Conservation (phyloP, 2,113 vertebrate species). For the Diphyllodes magnificus region DNA sequence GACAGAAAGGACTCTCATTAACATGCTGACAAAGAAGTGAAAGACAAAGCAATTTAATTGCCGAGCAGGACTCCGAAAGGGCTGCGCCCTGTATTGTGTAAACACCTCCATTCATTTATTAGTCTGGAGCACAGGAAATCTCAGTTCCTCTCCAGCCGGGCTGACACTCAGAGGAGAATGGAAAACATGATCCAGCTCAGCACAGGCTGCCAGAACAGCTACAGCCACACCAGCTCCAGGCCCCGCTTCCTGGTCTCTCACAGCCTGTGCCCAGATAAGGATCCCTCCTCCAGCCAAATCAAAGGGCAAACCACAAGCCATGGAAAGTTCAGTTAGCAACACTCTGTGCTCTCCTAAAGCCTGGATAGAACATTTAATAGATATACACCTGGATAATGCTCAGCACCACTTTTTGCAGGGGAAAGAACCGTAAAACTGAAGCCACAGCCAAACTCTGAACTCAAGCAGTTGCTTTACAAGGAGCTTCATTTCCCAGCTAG, state of each 20-base stretch:
- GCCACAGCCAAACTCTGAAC: background rate
- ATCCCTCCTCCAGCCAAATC: background rate
- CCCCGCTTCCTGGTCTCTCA: background rate
- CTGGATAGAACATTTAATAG: background rate
- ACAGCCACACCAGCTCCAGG: background rate
- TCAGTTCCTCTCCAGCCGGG: background rate
- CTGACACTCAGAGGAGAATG: background rate
- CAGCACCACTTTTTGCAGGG: background rate
- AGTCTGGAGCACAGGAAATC: constrained; percentile 44
- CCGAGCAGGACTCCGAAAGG: background rate
- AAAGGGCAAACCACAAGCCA: background rate
- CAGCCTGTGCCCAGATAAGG: background rate
- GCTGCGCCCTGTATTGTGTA: background rate
- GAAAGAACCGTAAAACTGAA: background rate
- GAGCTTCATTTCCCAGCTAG: background rate
- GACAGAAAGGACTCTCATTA: background rate
- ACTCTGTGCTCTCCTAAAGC: background rate
- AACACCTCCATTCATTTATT: constrained; percentile 6
- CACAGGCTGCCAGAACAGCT: background rate
- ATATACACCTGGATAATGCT: background rate
- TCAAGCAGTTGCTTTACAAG: background rate
- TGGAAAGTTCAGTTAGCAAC: background rate
- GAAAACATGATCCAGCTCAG: background rate
- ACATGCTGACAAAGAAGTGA: background rate
- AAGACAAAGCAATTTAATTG: constrained; percentile 29